Percentiles rank a stretch among this genome's conserved stretches.
Evolutionary conservation across 2,888 invertebrate genomes (phyloP).

Genomic region (Microplitis manilae): DNA sequence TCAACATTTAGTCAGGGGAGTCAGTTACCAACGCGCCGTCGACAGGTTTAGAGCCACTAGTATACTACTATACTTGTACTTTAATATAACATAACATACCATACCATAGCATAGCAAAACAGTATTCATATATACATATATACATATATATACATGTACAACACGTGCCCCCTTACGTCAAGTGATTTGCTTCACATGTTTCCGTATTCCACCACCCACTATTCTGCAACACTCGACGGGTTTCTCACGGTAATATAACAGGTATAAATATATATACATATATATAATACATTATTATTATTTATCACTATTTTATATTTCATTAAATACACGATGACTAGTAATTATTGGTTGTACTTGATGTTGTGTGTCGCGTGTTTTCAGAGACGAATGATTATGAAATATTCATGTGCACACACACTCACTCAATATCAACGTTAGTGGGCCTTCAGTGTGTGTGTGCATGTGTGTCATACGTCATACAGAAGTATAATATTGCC

Average conservation of each 20-base stretch:
- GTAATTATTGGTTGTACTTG: neutral
- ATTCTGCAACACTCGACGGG: slow-evolving; percentile 10
- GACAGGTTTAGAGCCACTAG: slow-evolving; percentile 61
- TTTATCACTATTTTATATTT: neutral
- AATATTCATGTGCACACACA: slow-evolving; percentile 52
- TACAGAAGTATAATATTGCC: slow-evolving; percentile 44
- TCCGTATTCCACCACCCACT: slow-evolving; percentile 1
- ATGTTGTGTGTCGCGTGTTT: slow-evolving; percentile 23
- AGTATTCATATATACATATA: neutral
- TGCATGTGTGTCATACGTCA: neutral
- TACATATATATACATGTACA: neutral
- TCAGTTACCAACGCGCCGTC: slow-evolving; percentile 71
- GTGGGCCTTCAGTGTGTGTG: neutral
- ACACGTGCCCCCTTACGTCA: slow-evolving; percentile 10
- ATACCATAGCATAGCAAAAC: neutral
- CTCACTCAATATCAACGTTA: too few species aligned
- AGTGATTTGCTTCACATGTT: slow-evolving; percentile 3
- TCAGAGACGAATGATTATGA: slow-evolving; percentile 50
- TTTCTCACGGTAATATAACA: slow-evolving; percentile 6
- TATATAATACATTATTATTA: neutral
- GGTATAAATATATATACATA: neutral
- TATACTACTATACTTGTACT: slow-evolving; percentile 9
- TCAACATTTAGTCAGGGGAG: slow-evolving; percentile 64
- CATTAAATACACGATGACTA: slow-evolving; percentile 18
- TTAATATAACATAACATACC: neutral